A percentile compares a stretch with the other conserved stretches of the same genome.
Conservation (phyloP, 1,140 invertebrate species). For the Anthonomus grandis region DNA sequence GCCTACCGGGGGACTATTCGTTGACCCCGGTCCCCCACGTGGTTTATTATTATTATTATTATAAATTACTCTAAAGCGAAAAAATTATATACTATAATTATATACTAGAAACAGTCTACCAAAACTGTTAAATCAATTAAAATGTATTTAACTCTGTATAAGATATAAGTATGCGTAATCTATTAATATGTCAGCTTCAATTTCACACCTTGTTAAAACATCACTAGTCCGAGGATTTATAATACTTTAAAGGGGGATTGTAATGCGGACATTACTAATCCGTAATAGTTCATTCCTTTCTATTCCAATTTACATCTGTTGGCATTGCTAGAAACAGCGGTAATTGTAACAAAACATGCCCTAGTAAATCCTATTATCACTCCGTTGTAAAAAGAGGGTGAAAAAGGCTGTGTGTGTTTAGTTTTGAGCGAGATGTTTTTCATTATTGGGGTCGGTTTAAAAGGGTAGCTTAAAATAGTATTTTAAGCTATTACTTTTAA, state of each 20-base stretch:
- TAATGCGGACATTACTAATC: constrained; percentile 23
- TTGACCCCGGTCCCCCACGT: too few relatives aligned
- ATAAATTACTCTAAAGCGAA: too few relatives aligned
- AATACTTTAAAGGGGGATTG: too few relatives aligned
- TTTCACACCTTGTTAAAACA: constrained; percentile 31
- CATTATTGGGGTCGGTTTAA: background rate
- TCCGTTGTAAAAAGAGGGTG: constrained; percentile 3
- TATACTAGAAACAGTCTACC: too few relatives aligned
- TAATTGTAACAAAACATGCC: constrained; percentile 36
- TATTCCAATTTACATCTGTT: constrained; percentile 31
- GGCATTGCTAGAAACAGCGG: constrained; percentile 21
- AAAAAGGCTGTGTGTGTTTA: background rate
- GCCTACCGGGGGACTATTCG: too few relatives aligned
- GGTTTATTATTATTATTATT: too few relatives aligned
- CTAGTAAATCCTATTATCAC: constrained; percentile 31
- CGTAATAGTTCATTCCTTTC: constrained; percentile 23
- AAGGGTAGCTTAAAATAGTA: background rate
- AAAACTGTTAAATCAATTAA: too few relatives aligned
- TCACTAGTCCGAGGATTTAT: constrained; percentile 21
- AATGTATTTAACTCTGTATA: too few relatives aligned
- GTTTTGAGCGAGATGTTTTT: constrained; percentile 1
- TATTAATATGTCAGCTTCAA: constrained; percentile 1
- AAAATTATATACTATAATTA: too few relatives aligned
- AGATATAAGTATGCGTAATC: too few relatives aligned
- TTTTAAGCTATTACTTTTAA: constrained; percentile 2